phyloP scores from a whole-genome alignment of 1,140 invertebrate species.

The Whitmania pigra region DNA sequence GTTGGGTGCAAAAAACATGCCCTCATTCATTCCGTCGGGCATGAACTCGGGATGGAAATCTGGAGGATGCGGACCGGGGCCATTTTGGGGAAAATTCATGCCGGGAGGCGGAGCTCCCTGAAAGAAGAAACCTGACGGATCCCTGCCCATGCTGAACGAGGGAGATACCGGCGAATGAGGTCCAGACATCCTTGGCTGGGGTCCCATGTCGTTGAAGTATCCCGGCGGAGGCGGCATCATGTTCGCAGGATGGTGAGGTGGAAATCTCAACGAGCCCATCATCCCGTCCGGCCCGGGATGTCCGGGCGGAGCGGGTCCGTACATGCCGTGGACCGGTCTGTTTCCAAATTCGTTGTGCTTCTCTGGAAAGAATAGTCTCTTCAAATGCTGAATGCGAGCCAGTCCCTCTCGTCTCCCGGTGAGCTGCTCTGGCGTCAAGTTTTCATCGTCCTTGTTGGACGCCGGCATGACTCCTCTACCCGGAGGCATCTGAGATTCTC shows the following conservation, averaged over 20 bases:
- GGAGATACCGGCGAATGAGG: constrained; percentile 15
- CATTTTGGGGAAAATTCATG: constrained; percentile 20
- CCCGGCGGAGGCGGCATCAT: constrained; percentile 6
- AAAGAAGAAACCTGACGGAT: constrained; percentile 12
- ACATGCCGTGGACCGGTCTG: constrained; percentile 21
- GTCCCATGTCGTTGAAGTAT: constrained; percentile 17
- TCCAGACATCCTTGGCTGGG: constrained; percentile 13
- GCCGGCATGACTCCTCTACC: constrained; percentile 12
- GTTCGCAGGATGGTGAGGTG: constrained; percentile 9
- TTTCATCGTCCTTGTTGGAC: constrained; percentile 56
- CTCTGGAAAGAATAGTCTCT: constrained; percentile 76
- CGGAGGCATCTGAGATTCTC: constrained; percentile 27
- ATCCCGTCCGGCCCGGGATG: constrained; percentile 15
- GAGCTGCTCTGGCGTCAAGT: constrained; percentile 84
- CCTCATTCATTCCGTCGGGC: constrained; percentile 17
- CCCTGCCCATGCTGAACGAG: constrained; percentile 4
- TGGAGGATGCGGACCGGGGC: constrained; percentile 13
- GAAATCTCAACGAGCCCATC: constrained; percentile 10
- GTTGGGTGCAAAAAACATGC: constrained; percentile 6
- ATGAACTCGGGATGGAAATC: constrained; percentile 19
- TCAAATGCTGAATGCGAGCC: constrained; percentile 78
- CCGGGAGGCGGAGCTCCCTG: constrained; percentile 18
- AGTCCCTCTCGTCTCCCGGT: constrained; percentile 82
- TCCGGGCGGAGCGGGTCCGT: constrained; percentile 13
- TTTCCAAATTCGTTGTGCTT: constrained; percentile 30